phyloP scores from a whole-genome alignment of 2,888 invertebrate genomes.

The Monopis laevigella region DNA sequence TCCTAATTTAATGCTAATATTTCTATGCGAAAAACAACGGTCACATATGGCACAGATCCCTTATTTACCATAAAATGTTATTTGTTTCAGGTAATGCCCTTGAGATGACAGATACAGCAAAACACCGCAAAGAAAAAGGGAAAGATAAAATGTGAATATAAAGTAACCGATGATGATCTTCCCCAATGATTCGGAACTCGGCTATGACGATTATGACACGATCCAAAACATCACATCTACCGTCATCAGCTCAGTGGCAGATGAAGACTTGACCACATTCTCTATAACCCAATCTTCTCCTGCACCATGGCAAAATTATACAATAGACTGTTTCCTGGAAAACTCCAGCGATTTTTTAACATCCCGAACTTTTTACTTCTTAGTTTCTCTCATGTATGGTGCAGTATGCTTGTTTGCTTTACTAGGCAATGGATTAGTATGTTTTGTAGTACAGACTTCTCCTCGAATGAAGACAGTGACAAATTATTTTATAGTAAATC shows the following conservation, averaged over 20 bases:
- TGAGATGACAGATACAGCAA: constrained; percentile 5
- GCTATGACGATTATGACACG: constrained; percentile 9
- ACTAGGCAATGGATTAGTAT: constrained; percentile 81
- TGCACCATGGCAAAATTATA: constrained; percentile 11
- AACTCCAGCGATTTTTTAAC: constrained; percentile 36
- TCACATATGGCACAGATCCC: too few relatives aligned
- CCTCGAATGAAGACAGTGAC: constrained; percentile 92
- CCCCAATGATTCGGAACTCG: constrained; percentile 11
- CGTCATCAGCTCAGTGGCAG: neutral
- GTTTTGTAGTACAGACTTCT: constrained; percentile 85
- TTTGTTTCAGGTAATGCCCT: constrained; percentile 6
- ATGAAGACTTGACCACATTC: neutral
- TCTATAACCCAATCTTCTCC: neutral
- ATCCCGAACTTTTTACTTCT: constrained; percentile 67
- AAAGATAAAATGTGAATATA: constrained; percentile 9
- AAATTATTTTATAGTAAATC: constrained; percentile 89
- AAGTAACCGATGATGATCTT: constrained; percentile 13
- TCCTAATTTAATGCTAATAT: too few relatives aligned
- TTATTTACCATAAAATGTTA: neutral
- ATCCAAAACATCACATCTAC: constrained; percentile 4
- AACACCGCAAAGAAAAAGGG: neutral
- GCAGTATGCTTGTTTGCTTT: constrained; percentile 76
- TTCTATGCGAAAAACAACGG: too few relatives aligned
- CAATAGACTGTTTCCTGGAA: constrained; percentile 11
- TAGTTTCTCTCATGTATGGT: constrained; percentile 76